A percentile compares a stretch with the other conserved stretches of the same genome.
Conservation (phyloP, 2,113 vertebrate genomes). For the Melanerpes aurifrons region DNA sequence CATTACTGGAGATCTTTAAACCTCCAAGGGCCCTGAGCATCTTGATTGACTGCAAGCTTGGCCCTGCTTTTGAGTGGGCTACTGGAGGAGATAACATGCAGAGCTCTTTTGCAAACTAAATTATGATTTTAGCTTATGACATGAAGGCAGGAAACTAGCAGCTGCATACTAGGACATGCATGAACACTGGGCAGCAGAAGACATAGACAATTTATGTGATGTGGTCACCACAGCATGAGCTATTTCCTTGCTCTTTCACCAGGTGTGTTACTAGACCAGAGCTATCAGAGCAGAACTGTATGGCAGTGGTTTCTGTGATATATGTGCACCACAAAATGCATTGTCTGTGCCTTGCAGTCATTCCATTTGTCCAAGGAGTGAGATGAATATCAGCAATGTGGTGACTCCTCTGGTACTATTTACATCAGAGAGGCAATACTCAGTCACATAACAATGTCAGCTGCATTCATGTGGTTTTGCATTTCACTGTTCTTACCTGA, state of each 20-base stretch:
- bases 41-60: not conserved
- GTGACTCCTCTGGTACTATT: not conserved
- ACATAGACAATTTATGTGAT: not conserved
- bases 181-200: not conserved
- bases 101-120: not conserved
- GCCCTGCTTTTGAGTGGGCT: not conserved
- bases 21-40: not conserved
- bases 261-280: not conserved
- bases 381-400: not conserved
- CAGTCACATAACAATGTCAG: not conserved
- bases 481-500: not conserved
- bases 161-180: not conserved
- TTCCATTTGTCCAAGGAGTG: not conserved
- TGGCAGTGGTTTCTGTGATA: not conserved
- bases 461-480: not conserved
- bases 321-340: rapidly evolving
- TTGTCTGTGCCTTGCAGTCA: not conserved
- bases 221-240: not conserved
- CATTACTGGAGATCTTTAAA: not conserved
- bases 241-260: not conserved
- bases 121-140: not conserved
- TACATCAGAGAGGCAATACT: not conserved
- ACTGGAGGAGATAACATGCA: not conserved
- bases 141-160: not conserved
- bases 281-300: not conserved